These are phyloP conservation scores for Pangasius sanitwongsei DNA, from an alignment of 2,797 vertebrate genomes.

Conservation along the genomic window DNA sequence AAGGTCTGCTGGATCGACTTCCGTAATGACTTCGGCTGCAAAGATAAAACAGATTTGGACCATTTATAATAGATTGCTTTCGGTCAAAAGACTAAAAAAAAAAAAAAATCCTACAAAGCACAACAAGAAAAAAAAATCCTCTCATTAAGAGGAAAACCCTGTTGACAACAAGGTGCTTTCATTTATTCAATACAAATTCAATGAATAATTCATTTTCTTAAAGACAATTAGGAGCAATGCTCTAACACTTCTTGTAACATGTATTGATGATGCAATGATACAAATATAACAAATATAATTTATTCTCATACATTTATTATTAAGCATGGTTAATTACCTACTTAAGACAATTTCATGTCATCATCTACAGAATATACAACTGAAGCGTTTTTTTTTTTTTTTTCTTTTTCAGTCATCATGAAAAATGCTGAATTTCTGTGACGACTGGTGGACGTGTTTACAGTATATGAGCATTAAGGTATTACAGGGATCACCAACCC, in stretches of 20 bases:
- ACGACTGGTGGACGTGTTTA: not conserved
- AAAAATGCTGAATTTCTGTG: not conserved
- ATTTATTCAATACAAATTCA: not conserved
- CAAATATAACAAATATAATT: not conserved
- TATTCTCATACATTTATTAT: not conserved
- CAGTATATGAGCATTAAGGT: not conserved
- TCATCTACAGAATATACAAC: not conserved
- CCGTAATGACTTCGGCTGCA: conserved; percentile 91
- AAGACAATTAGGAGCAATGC: not conserved
- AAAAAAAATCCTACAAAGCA: not conserved
- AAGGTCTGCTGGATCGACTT: conserved; percentile 98
- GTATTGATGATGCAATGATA: not conserved
- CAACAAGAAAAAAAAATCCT: not conserved
- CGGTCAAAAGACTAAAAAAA: not conserved
- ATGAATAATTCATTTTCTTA: not conserved
- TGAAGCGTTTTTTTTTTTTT: not conserved
- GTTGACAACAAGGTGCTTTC: not conserved
- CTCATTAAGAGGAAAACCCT: not conserved
- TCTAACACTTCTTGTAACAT: not conserved
- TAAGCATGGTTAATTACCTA: not conserved
- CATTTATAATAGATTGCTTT: not conserved
- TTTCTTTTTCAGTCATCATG: not conserved
- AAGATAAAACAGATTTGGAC: conserved; percentile 8
- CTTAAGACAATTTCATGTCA: not conserved
- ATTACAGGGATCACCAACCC: not conserved